These are phyloP conservation scores for Rhopalosiphum padi DNA, from an alignment of 1,140 invertebrate species.

Conservation along the genomic window DNA sequence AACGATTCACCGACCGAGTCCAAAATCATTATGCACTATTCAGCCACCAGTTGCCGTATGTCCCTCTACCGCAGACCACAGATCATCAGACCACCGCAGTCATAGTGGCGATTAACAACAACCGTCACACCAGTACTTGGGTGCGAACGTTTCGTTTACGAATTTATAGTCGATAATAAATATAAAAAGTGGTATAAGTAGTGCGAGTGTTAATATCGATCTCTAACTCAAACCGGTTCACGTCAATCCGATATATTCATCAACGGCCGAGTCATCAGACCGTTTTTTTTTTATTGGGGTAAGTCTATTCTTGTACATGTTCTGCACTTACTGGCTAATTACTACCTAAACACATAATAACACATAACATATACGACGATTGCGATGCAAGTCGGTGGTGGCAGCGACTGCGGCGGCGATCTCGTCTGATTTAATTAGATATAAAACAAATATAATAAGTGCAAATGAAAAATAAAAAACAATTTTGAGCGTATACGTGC, in stretches of 20 bases:
- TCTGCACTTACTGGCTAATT: neutral
- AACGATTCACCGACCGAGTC: neutral
- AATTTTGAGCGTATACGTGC: constrained; percentile 11
- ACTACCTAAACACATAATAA: neutral
- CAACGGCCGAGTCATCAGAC: neutral
- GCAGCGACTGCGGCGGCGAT: neutral
- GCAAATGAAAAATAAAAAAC: constrained; percentile 5
- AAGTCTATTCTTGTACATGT: neutral
- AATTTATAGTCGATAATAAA: neutral
- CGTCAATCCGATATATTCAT: neutral
- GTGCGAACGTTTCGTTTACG: constrained; percentile 27
- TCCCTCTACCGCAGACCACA: neutral
- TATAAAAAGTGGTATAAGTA: neutral
- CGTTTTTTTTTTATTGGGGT: neutral
- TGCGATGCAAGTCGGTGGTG: neutral
- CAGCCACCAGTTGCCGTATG: constrained; percentile 36
- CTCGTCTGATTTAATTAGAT: constrained; percentile 44
- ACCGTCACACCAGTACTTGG: neutral
- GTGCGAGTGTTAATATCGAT: neutral
- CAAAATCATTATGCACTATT: constrained; percentile 28
- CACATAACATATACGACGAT: neutral
- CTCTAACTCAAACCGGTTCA: neutral
- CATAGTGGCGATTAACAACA: no score
- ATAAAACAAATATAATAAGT: neutral
- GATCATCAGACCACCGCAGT: no score